Evolutionary conservation across 1,140 invertebrate genomes (phyloP).

Genomic region (Orussus abietinus): DNA sequence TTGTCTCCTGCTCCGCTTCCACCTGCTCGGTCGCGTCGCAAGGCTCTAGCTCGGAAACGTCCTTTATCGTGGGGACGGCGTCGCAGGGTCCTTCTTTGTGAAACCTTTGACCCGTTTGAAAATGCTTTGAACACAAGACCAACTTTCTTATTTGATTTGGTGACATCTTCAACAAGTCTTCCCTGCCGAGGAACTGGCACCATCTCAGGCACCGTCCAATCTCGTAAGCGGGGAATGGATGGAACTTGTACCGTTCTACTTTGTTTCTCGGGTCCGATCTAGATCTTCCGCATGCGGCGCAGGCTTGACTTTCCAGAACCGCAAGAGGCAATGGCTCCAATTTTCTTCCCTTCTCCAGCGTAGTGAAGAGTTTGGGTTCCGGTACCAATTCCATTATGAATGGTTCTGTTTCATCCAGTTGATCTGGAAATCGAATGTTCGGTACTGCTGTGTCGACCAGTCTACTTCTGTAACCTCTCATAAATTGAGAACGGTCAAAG

Average conservation of each 20-base stretch:
- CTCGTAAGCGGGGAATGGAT: conserved; percentile 51
- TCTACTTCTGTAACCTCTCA: conserved; percentile 38
- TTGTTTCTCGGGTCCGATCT: conserved; percentile 45
- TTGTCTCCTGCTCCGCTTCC: not conserved
- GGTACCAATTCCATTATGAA: conserved; percentile 20
- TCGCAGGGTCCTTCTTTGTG: conserved; percentile 45
- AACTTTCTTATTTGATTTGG: conserved; percentile 51
- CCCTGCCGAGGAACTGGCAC: conserved; percentile 48
- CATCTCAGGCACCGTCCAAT: conserved; percentile 49
- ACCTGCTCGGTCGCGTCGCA: too few relatives aligned
- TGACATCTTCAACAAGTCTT: conserved; percentile 51
- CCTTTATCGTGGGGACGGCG: conserved; percentile 43
- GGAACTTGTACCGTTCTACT: conserved; percentile 45
- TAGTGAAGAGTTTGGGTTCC: conserved; percentile 23
- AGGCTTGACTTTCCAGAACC: conserved; percentile 46
- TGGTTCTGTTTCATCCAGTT: conserved; percentile 21
- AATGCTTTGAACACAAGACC: conserved; percentile 49
- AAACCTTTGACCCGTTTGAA: conserved; percentile 44
- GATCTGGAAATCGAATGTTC: conserved; percentile 38
- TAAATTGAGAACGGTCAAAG: conserved; percentile 44
- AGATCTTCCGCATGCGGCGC: conserved; percentile 44
- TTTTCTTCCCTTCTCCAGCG: conserved; percentile 27
- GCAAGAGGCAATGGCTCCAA: conserved; percentile 32
- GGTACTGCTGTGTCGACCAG: conserved; percentile 43
- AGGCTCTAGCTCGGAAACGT: conserved; percentile 5